Evolutionary conservation across 1,140 invertebrate genomes (phyloP), one percentile per base, ranked within the genome.

Genomic region (Aporrectodea caliginosa): DNA sequence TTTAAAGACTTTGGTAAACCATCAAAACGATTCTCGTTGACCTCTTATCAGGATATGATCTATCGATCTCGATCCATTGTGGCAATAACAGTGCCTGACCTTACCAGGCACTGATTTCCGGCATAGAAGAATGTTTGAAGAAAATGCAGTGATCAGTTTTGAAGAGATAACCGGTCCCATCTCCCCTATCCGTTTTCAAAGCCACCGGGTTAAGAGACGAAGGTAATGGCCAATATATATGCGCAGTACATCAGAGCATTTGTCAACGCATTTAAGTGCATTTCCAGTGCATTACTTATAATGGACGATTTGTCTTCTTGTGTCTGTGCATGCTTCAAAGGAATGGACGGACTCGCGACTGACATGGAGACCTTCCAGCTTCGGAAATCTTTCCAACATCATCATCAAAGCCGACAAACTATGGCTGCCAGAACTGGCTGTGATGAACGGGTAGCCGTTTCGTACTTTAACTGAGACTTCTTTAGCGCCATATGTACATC

Each of bases 391-490:
- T 2, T 16, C 69, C 1, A 35, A 33, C 30, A 75, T 78, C 69
- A 78, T 78, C 30, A 30, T 78, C 69, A 78, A 78, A 75, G 77
- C 77, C 2, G 77, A 78, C 29, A 71, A 78, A 35, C 27, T 78
- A 1, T 78, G 77, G 77, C 70, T 78, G 12, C 77, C 77, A 34
- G 77, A 78, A 73, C 70, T 78, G 32, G 77, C 77, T 33, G 77
- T 78, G 6, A 78, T 78, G 77, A 78, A 78, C 58, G 77, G 77
- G 77, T 78, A n/a, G 34, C 16, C 31, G 22, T 58, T 22, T 22
- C 22, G 43, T 22, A 58, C n/a, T n/a, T n/a, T n/a, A n/a, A n/a
- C n/a, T n/a, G n/a, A n/a, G n/a, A n/a, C n/a, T n/a, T n/a, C n/a
- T n/a, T n/a, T n/a, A n/a, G n/a, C n/a, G n/a, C n/a, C n/a, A n/a